Base-by-base conservation (phyloP, 2,797 vertebrate genomes). In the Pantherophis vulpinus region DNA sequence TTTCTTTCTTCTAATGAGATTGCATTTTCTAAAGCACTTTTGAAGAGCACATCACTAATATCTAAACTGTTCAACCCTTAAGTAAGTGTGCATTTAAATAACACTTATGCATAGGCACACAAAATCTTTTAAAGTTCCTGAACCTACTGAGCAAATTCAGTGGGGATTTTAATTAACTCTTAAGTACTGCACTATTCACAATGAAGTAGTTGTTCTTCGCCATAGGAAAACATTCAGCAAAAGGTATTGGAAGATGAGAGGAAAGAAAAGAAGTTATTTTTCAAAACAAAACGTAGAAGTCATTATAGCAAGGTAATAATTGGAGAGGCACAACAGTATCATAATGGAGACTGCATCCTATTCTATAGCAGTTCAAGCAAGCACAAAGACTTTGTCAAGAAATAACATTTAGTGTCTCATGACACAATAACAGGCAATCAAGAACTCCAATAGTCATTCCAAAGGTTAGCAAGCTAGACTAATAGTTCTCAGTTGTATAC, bases 121-220 rank as follows among this genome's bases (percentile, higher is more conserved):
- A 42, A 18, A 95, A 59, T 91, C 90, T 95, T 96, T 89, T 93
- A 92, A 92, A 95, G 32, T 94, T 94, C 51, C 58, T 87, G 47
- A 92, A 79, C 90, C 91, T 88, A 93, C 97, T 96, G 95, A 95
- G 79, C 95, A 94, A 96, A 16, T 92, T 96, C 93, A 94, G 93
- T 96, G 63, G 91, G 60, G 94, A 93, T 94, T 93, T 96, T 97
- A 95, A 96, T 93, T 96, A 87, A 87, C 94, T 96, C 95, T 94
- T 95, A 96, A 95, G 95, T 16, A 95, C 37, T 96, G 32, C 92
- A 74, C 25, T 93, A 60, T 74, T 92, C 79, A 93, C 58, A 95
- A 92, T 95, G 95, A 96, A 94, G 92, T 59, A 83, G 95, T 96
- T 93, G 93, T 74, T 93, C 37, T 25, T 47, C 55, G 70, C 90